phyloP scores from a whole-genome alignment of 1,140 invertebrate genomes.

The Tetranychus urticae region DNA sequence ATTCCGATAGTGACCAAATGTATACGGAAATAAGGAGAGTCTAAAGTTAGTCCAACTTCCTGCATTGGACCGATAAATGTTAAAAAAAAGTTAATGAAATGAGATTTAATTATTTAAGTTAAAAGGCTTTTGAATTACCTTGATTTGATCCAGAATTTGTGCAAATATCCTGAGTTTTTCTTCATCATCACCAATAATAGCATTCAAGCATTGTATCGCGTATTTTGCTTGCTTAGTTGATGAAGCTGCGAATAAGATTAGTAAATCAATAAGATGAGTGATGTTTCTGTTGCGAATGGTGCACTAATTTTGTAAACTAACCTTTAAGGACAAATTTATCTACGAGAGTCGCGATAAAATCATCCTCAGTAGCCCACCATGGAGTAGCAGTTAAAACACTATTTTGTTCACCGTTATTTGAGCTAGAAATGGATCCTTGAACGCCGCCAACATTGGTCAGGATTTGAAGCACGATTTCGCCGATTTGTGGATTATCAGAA shows the following conservation, averaged over 20 bases:
- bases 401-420: neutral
- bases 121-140: slow-evolving; percentile 23
- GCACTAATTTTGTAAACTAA: neutral
- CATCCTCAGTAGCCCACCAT: slow-evolving; percentile 9
- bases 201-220: slow-evolving; percentile 69
- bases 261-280: no score
- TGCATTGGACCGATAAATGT: neutral
- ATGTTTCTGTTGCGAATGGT: no score
- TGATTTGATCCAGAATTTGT: slow-evolving; percentile 40
- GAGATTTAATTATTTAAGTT: neutral
- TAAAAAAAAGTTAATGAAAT: neutral
- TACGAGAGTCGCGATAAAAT: slow-evolving; percentile 6
- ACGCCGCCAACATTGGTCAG: slow-evolving; percentile 22
- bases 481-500: slow-evolving; percentile 49
- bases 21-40: slow-evolving; percentile 62
- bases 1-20: slow-evolving; percentile 81
- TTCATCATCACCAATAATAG: slow-evolving; percentile 34
- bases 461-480: slow-evolving; percentile 32
- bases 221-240: slow-evolving; percentile 89
- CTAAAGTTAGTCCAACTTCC: slow-evolving; percentile 33
- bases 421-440: neutral
- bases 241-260: slow-evolving; percentile 12
- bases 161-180: slow-evolving; percentile 48
- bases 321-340: slow-evolving; percentile 9
- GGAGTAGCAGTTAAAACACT: slow-evolving; percentile 1